Base-by-base conservation (phyloP, 2,113 vertebrate species). In the Rallus limicola region DNA sequence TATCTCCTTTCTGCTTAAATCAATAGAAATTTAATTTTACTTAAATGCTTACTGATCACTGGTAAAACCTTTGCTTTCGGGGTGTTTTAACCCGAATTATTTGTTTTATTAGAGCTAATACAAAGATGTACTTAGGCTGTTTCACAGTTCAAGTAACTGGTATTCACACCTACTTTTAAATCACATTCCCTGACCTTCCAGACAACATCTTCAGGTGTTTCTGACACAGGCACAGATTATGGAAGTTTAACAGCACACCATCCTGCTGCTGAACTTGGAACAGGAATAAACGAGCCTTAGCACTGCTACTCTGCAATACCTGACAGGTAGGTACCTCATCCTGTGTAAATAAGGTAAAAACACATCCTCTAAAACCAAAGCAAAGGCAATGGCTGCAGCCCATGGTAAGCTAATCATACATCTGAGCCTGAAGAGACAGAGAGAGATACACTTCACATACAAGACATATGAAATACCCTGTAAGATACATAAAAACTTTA, bases 11-110 rank as follows among this genome's bases (percentile, higher is more conserved):
- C 82, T 91, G 65, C 71, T 96, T 93, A 93, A 95, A 95, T 93
- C 92, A 96, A 96, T 58, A 96, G 72, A 93, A 92, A 92, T 95
- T 88, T 90, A 93, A 96, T 96, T 95, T 94, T 78, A 86, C 68
- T 86, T 88, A 90, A 94, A 77, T 81, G 79, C 82, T 93, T 53
- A 62, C 82, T 71, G 92, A 92, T 92, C 68, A 81, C 56, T 26
- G 65, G 46, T 36, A 92, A 96, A 93, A 78, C 64, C 46, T 91
- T 78, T 50, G 44, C 42, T 82, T 81, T 23, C 5, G 68, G 44
- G 44, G n/a, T 52, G 72, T 65, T 69, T 56, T 25, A 60, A n/a
- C 31, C 52, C 21, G 65, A 84, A 71, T 82, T 92, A 72, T 93
- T 96, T 95, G 69, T 82, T 96, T 94, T 89, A 89, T 69, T 33